Evolutionary conservation across 92 coral and sea anemone species (phyloP).

Genomic region (Epizoanthus stellaris): DNA sequence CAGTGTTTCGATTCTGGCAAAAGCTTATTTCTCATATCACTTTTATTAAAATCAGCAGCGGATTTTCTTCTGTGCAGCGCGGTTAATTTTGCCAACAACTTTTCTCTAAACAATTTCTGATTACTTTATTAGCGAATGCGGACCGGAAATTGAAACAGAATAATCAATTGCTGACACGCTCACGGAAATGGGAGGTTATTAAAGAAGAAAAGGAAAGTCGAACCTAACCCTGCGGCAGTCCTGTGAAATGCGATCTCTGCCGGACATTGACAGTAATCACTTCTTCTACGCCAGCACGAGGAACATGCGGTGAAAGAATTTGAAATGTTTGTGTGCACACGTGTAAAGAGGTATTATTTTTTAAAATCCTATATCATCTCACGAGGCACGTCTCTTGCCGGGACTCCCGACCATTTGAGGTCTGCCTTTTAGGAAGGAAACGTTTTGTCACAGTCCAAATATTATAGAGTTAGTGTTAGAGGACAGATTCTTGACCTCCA

Average conservation of each 20-base stretch:
- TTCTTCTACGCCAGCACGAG: not conserved
- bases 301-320: not conserved
- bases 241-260: slow-evolving; percentile 24
- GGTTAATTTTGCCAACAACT: slow-evolving; percentile 1
- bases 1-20: no score
- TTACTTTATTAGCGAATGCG: not conserved
- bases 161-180: slow-evolving; percentile 33
- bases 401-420: not conserved
- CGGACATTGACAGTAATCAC: slow-evolving; percentile 13
- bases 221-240: slow-evolving; percentile 17
- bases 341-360: not conserved
- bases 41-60: not conserved
- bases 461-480: slow-evolving; percentile 15
- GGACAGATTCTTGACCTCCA: slow-evolving; percentile 54
- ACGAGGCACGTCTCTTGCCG: not conserved
- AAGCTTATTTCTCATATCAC: no score
- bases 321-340: not conserved
- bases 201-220: slow-evolving; percentile 2
- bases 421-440: slow-evolving; percentile 17
- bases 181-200: slow-evolving; percentile 25
- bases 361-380: not conserved
- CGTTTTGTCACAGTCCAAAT: slow-evolving; percentile 18
- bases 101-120: not conserved
- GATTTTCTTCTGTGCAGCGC: not conserved
- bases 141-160: slow-evolving; percentile 37